Evolutionary conservation across 2,888 invertebrate genomes (phyloP).

Genomic region (Acanthosoma haemorrhoidale): DNA sequence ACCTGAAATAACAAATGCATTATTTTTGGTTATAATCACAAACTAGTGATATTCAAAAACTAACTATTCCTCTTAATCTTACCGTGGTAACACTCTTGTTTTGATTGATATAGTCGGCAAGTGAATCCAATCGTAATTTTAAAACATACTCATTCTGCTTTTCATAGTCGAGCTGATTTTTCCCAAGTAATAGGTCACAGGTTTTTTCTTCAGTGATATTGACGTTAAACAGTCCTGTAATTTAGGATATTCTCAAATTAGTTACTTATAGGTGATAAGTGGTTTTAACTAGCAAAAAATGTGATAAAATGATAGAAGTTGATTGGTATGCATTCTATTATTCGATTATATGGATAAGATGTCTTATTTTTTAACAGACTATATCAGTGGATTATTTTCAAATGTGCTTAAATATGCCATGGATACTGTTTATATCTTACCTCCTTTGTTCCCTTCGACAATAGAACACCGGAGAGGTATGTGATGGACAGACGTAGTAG

Average conservation of each 20-base stretch:
- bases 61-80: neutral
- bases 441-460: slow-evolving; percentile 67
- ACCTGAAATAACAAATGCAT: too few species aligned
- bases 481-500: slow-evolving; percentile 52
- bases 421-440: too few species aligned
- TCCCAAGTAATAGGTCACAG: slow-evolving; percentile 69
- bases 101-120: slow-evolving; percentile 74
- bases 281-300: too few species aligned
- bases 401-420: too few species aligned
- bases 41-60: neutral
- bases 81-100: slow-evolving; percentile 59
- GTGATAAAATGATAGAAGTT: too few species aligned
- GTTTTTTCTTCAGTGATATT: slow-evolving; percentile 72
- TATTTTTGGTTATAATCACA: too few species aligned
- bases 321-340: too few species aligned
- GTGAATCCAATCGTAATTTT: slow-evolving; percentile 70
- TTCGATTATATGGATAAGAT: too few species aligned
- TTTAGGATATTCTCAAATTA: too few species aligned
- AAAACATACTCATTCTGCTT: slow-evolving; percentile 64
- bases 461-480: slow-evolving; percentile 75
- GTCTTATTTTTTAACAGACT: too few species aligned
- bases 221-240: slow-evolving; percentile 63
- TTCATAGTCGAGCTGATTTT: slow-evolving; percentile 73
- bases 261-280: too few species aligned
- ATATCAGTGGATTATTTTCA: neutral